Evolutionary conservation across 2,888 invertebrate genomes (phyloP).

Genomic region (Actias luna): DNA sequence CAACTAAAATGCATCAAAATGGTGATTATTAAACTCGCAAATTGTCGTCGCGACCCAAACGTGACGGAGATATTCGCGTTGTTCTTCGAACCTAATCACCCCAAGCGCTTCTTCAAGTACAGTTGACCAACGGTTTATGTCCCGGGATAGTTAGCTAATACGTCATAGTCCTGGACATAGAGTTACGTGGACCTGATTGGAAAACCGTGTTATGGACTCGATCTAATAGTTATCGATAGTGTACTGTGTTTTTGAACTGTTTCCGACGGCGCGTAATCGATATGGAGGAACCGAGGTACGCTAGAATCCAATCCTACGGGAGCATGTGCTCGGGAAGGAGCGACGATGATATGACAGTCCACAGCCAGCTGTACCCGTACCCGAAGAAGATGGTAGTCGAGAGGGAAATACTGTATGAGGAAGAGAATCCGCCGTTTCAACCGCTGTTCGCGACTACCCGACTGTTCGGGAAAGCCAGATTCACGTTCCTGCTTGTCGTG

Average conservation of each 20-base stretch:
- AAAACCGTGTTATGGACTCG: slow-evolving; percentile 27
- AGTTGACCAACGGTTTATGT: slow-evolving; percentile 67
- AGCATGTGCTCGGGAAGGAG: slow-evolving; percentile 68
- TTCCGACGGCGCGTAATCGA: slow-evolving; percentile 10
- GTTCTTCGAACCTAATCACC: slow-evolving; percentile 73
- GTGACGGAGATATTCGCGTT: slow-evolving; percentile 64
- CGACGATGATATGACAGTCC: slow-evolving; percentile 74
- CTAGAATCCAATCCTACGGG: slow-evolving; percentile 70
- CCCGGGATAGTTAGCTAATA: slow-evolving; percentile 47
- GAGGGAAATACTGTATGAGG: slow-evolving; percentile 70
- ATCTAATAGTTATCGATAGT: slow-evolving; percentile 19
- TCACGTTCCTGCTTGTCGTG: slow-evolving; percentile 75
- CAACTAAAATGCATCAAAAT: slow-evolving; percentile 76
- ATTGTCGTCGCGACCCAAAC: slow-evolving; percentile 61
- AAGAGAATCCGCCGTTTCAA: slow-evolving; percentile 70
- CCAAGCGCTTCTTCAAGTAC: slow-evolving; percentile 76
- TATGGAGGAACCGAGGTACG: slow-evolving; percentile 60
- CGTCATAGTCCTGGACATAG: slow-evolving; percentile 52
- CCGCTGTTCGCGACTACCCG: slow-evolving; percentile 65
- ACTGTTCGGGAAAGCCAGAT: slow-evolving; percentile 78
- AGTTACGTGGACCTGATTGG: slow-evolving; percentile 35
- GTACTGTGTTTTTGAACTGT: slow-evolving; percentile 19
- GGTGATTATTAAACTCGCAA: slow-evolving; percentile 64
- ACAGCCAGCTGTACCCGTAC: slow-evolving; percentile 70
- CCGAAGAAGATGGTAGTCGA: slow-evolving; percentile 69